These are phyloP conservation scores for Rhizomys pruinosus DNA, from an alignment of 2,113 vertebrate species.

Conservation along the genomic window DNA sequence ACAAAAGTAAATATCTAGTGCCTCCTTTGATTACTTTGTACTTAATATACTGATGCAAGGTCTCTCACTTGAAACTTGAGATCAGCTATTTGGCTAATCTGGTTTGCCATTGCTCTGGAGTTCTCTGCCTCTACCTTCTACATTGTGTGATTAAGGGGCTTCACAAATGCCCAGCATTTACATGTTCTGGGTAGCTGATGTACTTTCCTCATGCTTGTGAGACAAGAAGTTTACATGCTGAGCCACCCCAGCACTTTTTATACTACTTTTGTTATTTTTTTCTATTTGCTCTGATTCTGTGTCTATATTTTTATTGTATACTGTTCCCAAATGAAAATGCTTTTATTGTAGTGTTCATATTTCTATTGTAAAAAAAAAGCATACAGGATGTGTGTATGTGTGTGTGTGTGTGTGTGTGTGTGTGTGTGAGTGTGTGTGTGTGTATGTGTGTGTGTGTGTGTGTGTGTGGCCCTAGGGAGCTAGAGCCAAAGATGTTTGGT, in stretches of 20 bases:
- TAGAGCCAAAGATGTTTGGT: not conserved
- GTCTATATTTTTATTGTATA: not conserved
- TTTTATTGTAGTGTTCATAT: not conserved
- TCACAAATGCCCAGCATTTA: not conserved
- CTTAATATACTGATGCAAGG: not conserved
- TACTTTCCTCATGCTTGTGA: not conserved
- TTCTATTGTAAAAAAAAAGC: not conserved
- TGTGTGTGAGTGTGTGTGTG: not conserved
- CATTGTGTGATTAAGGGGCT: not conserved
- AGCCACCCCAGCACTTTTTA: too few species aligned
- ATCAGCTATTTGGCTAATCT: not conserved
- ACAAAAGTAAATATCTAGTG: too few species aligned
- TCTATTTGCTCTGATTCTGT: not conserved
- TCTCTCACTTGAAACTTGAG: not conserved
- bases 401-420: not conserved
- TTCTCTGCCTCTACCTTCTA: not conserved
- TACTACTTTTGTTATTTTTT: not conserved
- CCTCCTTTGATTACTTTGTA: not conserved
- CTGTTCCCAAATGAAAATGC: not conserved
- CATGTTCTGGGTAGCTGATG: fast-evolving
- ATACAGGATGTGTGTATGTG: not conserved
- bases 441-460: not conserved
- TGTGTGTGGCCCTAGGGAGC: not conserved
- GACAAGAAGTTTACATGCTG: not conserved
- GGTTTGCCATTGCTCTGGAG: not conserved